Evolutionary conservation across 2,113 vertebrate genomes (phyloP).

Genomic region (Amblyopsis rosae): DNA sequence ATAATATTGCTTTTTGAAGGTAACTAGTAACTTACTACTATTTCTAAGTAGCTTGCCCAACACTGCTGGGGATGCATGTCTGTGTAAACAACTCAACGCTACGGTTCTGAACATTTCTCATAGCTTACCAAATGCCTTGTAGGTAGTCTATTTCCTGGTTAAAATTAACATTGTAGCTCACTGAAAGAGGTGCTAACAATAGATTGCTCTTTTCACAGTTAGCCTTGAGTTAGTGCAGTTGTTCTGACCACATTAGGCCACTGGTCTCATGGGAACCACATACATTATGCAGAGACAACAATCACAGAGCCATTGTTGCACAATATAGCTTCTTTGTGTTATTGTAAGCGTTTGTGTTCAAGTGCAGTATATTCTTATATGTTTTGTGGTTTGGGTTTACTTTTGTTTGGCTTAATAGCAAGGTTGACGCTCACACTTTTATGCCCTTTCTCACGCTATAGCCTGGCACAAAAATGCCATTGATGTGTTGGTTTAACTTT

Average conservation of each 20-base stretch:
- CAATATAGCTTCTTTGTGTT: no score
- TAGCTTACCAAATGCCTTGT: slow-evolving; percentile 14
- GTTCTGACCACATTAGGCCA: slow-evolving; percentile 13
- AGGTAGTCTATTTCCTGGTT: slow-evolving; percentile 27
- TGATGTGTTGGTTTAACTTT: no score
- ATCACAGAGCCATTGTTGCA: no score
- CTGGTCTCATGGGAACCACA: slow-evolving; percentile 36
- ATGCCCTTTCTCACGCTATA: no score
- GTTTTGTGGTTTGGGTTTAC: slow-evolving; percentile 48
- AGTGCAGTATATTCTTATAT: neutral
- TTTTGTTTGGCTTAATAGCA: slow-evolving; percentile 51
- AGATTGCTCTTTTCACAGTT: slow-evolving; percentile 58
- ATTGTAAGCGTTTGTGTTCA: neutral
- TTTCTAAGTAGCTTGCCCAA: no score
- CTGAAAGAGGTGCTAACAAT: slow-evolving; percentile 44
- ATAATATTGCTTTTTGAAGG: no score
- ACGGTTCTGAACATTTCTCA: slow-evolving; percentile 22
- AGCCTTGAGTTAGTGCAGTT: slow-evolving; percentile 20
- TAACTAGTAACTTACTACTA: no score
- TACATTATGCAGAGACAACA: neutral
- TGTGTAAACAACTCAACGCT: slow-evolving; percentile 35
- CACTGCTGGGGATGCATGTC: neutral
- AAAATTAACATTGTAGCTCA: slow-evolving; percentile 36
- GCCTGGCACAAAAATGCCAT: no score
- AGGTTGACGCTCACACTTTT: neutral